Percentiles rank a stretch among this genome's conserved stretches.
phyloP scores from a whole-genome alignment of 2,888 invertebrate genomes.

The Caenorhabditis imperialis region DNA sequence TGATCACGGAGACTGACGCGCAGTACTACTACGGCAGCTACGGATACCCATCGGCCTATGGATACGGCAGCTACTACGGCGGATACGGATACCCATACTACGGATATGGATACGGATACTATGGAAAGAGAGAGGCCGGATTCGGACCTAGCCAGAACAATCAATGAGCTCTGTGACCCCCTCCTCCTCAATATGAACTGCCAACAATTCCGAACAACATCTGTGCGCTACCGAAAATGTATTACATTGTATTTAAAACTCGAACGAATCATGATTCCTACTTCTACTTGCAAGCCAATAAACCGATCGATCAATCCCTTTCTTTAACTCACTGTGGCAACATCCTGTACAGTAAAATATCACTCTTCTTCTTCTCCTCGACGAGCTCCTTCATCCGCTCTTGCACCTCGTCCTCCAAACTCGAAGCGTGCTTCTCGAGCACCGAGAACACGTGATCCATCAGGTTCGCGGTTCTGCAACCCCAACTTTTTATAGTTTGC shows the following conservation, averaged over 20 bases:
- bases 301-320: slow-evolving; percentile 1
- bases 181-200: too few relatives aligned
- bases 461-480: slow-evolving; percentile 69
- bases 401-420: slow-evolving; percentile 69
- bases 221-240: too few relatives aligned
- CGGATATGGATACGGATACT: slow-evolving; percentile 41
- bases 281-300: background rate
- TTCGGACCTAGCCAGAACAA: slow-evolving; percentile 47
- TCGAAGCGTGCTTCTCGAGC: slow-evolving; percentile 70
- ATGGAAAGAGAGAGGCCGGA: slow-evolving; percentile 58
- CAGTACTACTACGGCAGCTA: slow-evolving; percentile 51
- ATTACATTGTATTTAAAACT: slow-evolving; percentile 2
- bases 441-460: slow-evolving; percentile 77
- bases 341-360: slow-evolving; percentile 71
- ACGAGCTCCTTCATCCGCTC: slow-evolving; percentile 72
- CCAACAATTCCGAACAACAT: too few relatives aligned
- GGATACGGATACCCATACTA: slow-evolving; percentile 49
- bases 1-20: slow-evolving; percentile 47
- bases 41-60: slow-evolving; percentile 40
- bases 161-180: too few relatives aligned
- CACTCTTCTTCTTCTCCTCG: slow-evolving; percentile 73
- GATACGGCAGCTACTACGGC: slow-evolving; percentile 26
- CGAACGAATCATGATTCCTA: slow-evolving; percentile 40
- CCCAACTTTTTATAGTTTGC: slow-evolving; percentile 29
- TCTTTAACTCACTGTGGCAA: slow-evolving; percentile 65